These are phyloP conservation scores for Larimichthys polyactis DNA, from an alignment of 2,113 vertebrate species.

Conservation along the genomic window DNA sequence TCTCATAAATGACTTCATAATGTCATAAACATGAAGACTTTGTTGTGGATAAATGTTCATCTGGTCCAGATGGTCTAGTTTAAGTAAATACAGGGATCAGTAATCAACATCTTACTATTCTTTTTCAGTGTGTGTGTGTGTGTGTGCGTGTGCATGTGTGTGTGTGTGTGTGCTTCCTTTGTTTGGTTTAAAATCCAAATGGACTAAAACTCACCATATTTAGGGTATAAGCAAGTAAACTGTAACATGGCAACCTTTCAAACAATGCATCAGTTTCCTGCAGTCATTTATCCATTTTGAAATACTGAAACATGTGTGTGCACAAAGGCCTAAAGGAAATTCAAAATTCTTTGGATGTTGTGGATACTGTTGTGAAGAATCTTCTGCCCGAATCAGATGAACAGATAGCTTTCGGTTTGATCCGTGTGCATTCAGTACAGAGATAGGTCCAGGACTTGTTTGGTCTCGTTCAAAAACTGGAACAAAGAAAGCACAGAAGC, in stretches of 20 bases:
- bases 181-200: neutral
- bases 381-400: neutral
- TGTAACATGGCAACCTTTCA: neutral
- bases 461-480: neutral
- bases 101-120: slow-evolving; percentile 3
- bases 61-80: slow-evolving; percentile 11
- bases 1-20: no score
- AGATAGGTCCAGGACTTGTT: neutral
- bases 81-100: slow-evolving; percentile 3
- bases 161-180: neutral
- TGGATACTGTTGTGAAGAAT: no score
- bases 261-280: no score
- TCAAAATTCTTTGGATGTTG: no score
- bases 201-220: neutral
- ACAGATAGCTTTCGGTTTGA: neutral
- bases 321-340: no score
- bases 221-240: neutral
- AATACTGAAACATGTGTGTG: no score
- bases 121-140: neutral
- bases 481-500: neutral
- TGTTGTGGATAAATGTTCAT: slow-evolving; percentile 1
- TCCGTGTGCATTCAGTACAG: neutral
- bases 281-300: no score
- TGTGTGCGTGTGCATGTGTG: neutral
- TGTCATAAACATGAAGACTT: no score